Percentiles rank a stretch among this genome's conserved stretches.
Evolutionary conservation across 2,113 vertebrate genomes (phyloP).

Genomic region (Serilophus lunatus): DNA sequence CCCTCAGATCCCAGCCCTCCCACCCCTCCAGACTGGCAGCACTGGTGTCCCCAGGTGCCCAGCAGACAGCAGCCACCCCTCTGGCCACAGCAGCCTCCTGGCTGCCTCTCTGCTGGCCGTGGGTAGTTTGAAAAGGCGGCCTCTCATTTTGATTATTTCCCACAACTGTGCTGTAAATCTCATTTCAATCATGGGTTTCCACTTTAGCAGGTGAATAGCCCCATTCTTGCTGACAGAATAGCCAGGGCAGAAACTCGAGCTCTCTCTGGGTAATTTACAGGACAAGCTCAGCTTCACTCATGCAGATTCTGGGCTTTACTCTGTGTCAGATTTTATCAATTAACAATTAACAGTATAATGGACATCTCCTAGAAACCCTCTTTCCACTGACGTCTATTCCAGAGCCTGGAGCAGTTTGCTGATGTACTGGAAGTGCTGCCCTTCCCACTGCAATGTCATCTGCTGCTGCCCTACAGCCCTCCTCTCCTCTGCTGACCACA

Average conservation of each 20-base stretch:
- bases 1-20: neutral
- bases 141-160: neutral
- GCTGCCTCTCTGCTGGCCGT: neutral
- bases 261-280: neutral
- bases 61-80: fast-evolving
- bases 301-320: neutral
- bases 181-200: neutral
- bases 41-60: neutral
- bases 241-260: neutral
- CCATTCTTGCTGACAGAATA: neutral
- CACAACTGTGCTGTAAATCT: neutral
- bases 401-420: neutral
- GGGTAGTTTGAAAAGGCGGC: neutral
- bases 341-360: neutral
- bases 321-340: slow-evolving; percentile 1
- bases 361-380: neutral
- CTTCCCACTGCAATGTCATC: neutral
- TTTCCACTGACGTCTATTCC: neutral
- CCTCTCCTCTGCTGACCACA: fast-evolving
- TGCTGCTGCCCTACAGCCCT: neutral
- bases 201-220: neutral
- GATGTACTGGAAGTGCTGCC: neutral
- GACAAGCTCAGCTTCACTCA: neutral
- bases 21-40: neutral
- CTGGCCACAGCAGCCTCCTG: fast-evolving